A percentile compares a stretch with the other conserved stretches of the same genome.
Conservation (phyloP, 2,797 vertebrate species). For the Sandelia bainsii region DNA sequence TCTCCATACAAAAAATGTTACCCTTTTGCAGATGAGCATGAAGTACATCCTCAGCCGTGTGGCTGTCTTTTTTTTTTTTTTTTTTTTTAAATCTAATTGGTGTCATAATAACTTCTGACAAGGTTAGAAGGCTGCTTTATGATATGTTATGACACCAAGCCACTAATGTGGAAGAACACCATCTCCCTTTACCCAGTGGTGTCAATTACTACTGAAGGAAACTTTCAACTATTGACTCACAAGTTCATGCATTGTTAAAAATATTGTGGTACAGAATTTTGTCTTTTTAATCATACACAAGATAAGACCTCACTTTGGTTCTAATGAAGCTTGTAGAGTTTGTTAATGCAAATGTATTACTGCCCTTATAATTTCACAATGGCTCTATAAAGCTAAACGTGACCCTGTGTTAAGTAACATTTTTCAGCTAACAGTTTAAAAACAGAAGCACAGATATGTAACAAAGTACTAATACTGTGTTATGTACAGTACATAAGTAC, state of each 20-base stretch:
- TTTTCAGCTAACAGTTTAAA: no score
- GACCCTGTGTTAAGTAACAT: no score
- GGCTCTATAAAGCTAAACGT: no score
- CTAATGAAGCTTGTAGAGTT: neutral
- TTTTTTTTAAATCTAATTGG: slow-evolving; percentile 73
- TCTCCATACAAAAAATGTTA: slow-evolving; percentile 47
- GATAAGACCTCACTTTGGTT: slow-evolving; percentile 23
- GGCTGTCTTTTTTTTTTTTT: slow-evolving; percentile 54
- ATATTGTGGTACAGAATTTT: slow-evolving; percentile 41
- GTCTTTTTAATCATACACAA: slow-evolving; percentile 34
- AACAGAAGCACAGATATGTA: no score
- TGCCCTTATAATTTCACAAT: neutral
- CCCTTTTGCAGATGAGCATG: slow-evolving; percentile 73
- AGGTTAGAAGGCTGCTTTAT: slow-evolving; percentile 77
- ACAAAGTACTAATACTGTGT: no score
- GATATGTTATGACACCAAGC: slow-evolving; percentile 80
- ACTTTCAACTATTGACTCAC: slow-evolving; percentile 52
- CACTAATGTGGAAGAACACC: slow-evolving; percentile 61
- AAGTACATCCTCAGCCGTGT: slow-evolving; percentile 53
- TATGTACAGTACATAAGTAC: no score
- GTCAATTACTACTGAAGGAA: slow-evolving; percentile 69
- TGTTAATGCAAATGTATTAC: slow-evolving; percentile 7
- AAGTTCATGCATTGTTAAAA: slow-evolving; percentile 61
- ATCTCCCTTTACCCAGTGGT: slow-evolving; percentile 68
- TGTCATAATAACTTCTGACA: slow-evolving; percentile 81